Evolutionary conservation across 1,140 invertebrate genomes (phyloP).

Genomic region (Neoseiulus cucumeris): DNA sequence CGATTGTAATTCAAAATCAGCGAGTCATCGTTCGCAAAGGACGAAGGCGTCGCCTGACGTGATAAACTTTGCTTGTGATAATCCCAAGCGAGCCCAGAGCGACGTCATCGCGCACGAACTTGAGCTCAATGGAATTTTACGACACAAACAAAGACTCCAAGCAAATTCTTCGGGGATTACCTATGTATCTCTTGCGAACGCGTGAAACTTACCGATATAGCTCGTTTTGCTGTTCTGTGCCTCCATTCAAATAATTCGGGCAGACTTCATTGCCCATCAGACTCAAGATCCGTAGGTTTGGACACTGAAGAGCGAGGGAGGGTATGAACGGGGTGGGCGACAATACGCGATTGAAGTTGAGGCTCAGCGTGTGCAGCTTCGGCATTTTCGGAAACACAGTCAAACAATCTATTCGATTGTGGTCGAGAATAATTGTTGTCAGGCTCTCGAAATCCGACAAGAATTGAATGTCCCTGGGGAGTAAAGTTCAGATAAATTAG

Average conservation of each 20-base stretch:
- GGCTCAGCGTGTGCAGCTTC: neutral
- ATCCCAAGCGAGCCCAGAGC: too few species aligned
- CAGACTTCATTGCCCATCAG: neutral
- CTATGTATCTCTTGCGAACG: too few species aligned
- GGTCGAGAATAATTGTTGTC: neutral
- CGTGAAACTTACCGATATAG: constrained; percentile 4
- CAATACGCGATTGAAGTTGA: neutral
- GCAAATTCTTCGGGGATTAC: too few species aligned
- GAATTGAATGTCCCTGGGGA: neutral
- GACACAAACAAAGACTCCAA: too few species aligned
- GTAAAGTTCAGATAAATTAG: too few species aligned
- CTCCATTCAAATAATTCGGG: neutral
- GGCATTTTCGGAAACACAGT: neutral
- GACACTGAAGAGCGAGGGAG: neutral
- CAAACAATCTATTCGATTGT: neutral
- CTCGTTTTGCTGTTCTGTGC: constrained; percentile 1
- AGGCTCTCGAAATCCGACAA: neutral
- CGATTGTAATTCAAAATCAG: too few species aligned
- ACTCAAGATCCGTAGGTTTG: neutral
- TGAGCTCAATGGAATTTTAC: too few species aligned
- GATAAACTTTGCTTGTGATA: too few species aligned
- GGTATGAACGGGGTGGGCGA: neutral
- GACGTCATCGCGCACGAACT: too few species aligned
- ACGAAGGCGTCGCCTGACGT: too few species aligned
- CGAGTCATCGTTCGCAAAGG: too few species aligned